Evolutionary conservation across 35 echinoderm and acorn worm species (phyloP).

Genomic region (Diadema setosum): DNA sequence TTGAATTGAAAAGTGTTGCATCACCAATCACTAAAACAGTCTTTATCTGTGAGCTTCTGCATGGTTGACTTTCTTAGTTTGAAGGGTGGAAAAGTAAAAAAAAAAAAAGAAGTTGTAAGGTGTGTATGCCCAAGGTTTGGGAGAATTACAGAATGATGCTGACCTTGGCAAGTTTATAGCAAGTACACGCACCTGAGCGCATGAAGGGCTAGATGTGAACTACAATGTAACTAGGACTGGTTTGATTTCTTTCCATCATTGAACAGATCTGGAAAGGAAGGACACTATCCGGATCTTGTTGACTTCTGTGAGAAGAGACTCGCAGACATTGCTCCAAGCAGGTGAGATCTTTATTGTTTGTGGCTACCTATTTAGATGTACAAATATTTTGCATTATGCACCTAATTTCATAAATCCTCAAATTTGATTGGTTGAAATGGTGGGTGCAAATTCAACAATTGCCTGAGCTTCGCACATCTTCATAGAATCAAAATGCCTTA

Average conservation of each 20-base stretch:
- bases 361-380: no score
- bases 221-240: not conserved
- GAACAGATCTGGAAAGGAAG: constrained; percentile 84
- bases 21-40: no score
- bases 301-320: constrained; percentile 64
- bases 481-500: no score
- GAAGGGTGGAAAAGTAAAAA: not conserved
- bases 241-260: not conserved
- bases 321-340: constrained; percentile 61
- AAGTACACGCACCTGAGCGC: not conserved
- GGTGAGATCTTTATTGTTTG: constrained; percentile 44
- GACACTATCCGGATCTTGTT: constrained; percentile 75
- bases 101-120: not conserved
- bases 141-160: not conserved
- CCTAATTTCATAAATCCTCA: no score
- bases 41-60: no score
- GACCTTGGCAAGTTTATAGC: not conserved
- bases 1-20: no score
- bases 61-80: no score
- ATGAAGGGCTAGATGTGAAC: not conserved
- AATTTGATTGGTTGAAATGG: no score
- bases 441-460: no score
- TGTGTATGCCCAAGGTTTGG: not conserved
- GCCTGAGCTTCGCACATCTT: no score
- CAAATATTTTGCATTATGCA: no score